Percentiles rank a stretch among this genome's conserved stretches.
These are phyloP conservation scores for Odontamblyopus lacepedii DNA, from an alignment of 2,797 vertebrate genomes.

Conservation along the genomic window DNA sequence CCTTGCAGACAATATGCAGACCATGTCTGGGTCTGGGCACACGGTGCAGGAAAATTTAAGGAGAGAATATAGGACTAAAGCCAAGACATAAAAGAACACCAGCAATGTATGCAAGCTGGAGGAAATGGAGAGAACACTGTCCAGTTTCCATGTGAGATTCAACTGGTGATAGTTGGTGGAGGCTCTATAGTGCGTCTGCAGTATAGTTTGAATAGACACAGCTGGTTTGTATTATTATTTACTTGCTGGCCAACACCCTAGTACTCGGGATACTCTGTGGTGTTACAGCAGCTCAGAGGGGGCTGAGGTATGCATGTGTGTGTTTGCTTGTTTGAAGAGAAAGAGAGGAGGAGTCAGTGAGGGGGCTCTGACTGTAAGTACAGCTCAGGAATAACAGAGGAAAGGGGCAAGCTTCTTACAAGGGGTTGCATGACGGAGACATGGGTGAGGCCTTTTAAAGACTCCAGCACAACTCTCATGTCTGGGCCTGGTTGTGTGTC, in stretches of 20 bases:
- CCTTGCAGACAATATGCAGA: constrained; percentile 56
- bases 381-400: constrained; percentile 39
- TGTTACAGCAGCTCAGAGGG: constrained; percentile 40
- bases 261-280: constrained; percentile 60
- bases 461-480: constrained; percentile 70
- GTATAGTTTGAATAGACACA: constrained; percentile 56
- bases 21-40: constrained; percentile 49
- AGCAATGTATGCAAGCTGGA: constrained; percentile 33
- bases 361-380: constrained; percentile 42
- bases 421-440: constrained; percentile 40
- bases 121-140: constrained; percentile 13
- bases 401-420: constrained; percentile 37
- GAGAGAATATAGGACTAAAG: constrained; percentile 38
- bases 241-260: constrained; percentile 70
- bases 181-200: constrained; percentile 41
- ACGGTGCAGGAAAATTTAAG: constrained; percentile 32
- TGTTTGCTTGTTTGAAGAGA: constrained; percentile 57
- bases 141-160: constrained; percentile 34
- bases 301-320: constrained; percentile 47
- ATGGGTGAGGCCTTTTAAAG: constrained; percentile 62
- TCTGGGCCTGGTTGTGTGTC: constrained; percentile 75
- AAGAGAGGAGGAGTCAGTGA: constrained; percentile 46
- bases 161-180: constrained; percentile 28
- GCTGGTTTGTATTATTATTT: constrained; percentile 80
- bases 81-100: constrained; percentile 39